A percentile compares a stretch with the other conserved stretches of the same genome.
Evolutionary conservation across 1,140 invertebrate species (phyloP).

Genomic region (Wasmannia auropunctata): DNA sequence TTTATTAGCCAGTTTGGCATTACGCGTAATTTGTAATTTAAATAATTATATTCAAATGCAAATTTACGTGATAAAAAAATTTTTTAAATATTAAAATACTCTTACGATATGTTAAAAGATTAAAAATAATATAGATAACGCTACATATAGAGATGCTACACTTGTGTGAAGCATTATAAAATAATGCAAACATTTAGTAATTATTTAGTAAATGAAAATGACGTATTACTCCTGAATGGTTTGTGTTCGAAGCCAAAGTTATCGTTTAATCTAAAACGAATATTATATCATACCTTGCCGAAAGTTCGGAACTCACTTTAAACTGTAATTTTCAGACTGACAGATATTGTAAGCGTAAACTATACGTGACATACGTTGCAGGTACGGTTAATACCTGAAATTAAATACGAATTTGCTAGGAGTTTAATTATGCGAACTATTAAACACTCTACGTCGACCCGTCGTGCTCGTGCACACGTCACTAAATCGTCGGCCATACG

Average conservation of each 20-base stretch:
- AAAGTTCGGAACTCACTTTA: conserved; percentile 30
- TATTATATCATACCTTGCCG: conserved; percentile 6
- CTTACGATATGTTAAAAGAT: neutral
- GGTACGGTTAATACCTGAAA: conserved; percentile 31
- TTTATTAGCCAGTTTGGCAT: neutral
- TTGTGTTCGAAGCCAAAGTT: neutral
- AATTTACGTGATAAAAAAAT: neutral
- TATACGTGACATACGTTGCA: conserved; percentile 15
- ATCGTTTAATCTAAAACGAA: conserved; percentile 25
- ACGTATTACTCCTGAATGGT: neutral
- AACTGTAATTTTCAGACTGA: conserved; percentile 37
- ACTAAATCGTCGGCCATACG: conserved; percentile 38
- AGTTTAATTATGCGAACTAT: conserved; percentile 47
- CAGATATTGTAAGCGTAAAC: conserved; percentile 18
- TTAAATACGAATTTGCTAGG: conserved; percentile 53
- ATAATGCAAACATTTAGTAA: neutral
- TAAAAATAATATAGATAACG: neutral
- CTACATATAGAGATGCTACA: too few species aligned
- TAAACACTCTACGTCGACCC: conserved; percentile 11
- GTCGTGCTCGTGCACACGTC: neutral
- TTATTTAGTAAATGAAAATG: neutral
- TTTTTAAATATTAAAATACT: neutral
- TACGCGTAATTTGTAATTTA: neutral
- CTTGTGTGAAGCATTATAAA: neutral
- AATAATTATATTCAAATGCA: neutral